A percentile compares a stretch with the other conserved stretches of the same genome.
phyloP scores from a whole-genome alignment of 2,113 vertebrate species.

The Myanophis thanlyinensis region DNA sequence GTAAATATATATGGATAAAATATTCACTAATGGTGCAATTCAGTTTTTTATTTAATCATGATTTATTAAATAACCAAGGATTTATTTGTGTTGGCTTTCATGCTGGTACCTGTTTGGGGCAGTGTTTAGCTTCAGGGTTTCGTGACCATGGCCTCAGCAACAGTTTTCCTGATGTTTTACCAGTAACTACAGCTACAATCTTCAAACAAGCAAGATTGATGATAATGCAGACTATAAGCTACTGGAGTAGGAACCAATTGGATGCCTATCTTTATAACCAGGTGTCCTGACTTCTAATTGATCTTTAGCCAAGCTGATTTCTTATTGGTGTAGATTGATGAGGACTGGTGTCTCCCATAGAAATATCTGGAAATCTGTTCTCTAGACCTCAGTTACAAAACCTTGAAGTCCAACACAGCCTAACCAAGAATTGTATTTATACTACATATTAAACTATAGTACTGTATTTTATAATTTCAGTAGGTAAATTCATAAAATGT shows the following conservation, averaged over 20 bases:
- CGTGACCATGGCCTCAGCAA: background rate
- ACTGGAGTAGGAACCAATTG: background rate
- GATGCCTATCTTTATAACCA: background rate
- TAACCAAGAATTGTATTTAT: background rate
- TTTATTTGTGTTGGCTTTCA: background rate
- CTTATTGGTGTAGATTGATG: background rate
- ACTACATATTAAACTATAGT: background rate
- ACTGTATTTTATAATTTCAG: background rate
- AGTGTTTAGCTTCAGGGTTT: background rate
- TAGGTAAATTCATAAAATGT: background rate
- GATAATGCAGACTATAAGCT: background rate
- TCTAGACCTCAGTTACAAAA: background rate
- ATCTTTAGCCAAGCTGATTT: background rate
- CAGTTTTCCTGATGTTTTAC: background rate
- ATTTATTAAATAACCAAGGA: background rate
- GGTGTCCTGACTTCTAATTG: background rate
- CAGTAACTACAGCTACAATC: background rate
- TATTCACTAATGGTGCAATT: background rate
- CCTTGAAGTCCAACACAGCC: background rate
- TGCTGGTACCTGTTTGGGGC: background rate
- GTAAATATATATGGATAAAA: slow-evolving; percentile 61
- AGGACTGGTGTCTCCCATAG: background rate
- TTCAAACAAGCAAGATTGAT: background rate
- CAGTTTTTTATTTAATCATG: background rate
- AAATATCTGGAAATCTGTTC: background rate